Evolutionary conservation across 64 coral and sea anemone genomes (phyloP), one percentile per base, ranked within the genome.

Genomic region (Pocillopora damicornis): DNA sequence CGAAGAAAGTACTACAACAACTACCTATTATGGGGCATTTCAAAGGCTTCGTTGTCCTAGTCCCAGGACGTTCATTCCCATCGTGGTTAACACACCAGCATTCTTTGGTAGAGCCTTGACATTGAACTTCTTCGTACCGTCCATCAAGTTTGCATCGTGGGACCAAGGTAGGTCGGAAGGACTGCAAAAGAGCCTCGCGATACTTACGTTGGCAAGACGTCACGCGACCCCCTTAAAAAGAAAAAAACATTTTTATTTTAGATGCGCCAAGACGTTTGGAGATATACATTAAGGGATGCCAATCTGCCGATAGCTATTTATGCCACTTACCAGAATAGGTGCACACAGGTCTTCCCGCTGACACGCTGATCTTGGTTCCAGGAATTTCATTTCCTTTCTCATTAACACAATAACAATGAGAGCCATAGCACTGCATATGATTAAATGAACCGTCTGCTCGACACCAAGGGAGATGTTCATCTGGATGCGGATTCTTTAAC

Each of bases 91-190:
- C 94, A 76, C 94, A 95, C 94, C 94, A 95, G 76, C 94, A 95
- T 14, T 87, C 58, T n/a, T 84, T 67, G 26, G 77, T 88, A 11
- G 51, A 60, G 23, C 77, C 45, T n/a, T 91, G 83, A 75, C 94
- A 95, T 75, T 95, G 94, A 17, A 95, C 94, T 71, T 92, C 94
- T 37, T 95, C 94, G 51, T 92, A 95, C 42, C 75, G 86, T n/a
- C 94, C 94, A 61, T 95, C 94, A 68, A 34, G 73, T 37, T 92
- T 95, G 79, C 94, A 95, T 36, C 79, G 76, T 34, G 94, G 86
- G 34, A 89, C 76, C 75, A 82, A 80, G 58, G 61, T 74, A 75
- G 60, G 58, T 45, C 63, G 45, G 20, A 76, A 76, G 17, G 38
- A 80, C 9, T 78, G 25, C 62, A 87, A 61, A 14, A 68, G 15